These are phyloP conservation scores for Hemicrepidius hirtus DNA, from an alignment of 2,888 invertebrate genomes.

Conservation along the genomic window DNA sequence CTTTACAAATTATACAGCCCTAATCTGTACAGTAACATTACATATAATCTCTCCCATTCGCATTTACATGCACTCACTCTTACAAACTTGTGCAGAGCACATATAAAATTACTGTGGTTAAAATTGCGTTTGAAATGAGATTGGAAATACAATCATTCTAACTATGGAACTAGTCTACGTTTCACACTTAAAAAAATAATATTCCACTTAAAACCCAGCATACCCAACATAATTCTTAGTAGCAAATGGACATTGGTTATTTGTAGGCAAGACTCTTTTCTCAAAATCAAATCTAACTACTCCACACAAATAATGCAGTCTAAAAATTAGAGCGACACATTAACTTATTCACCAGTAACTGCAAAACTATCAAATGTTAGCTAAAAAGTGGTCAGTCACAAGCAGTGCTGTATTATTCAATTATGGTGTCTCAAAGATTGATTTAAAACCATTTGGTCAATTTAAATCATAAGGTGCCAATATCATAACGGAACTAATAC, in stretches of 20 bases:
- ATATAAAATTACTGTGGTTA: constrained; percentile 65
- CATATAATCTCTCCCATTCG: constrained; percentile 56
- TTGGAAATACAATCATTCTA: constrained; percentile 53
- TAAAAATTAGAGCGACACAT: constrained; percentile 14
- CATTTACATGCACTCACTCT: constrained; percentile 57
- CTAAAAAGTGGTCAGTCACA: constrained; percentile 43
- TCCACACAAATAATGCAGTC: constrained; percentile 24
- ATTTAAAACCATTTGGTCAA: constrained; percentile 43
- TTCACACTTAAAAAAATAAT: constrained; percentile 40
- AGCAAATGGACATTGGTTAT: constrained; percentile 27
- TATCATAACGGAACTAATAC: constrained; percentile 3
- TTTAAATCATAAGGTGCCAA: constrained; percentile 35
- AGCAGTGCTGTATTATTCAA: constrained; percentile 51
- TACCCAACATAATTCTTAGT: constrained; percentile 14
- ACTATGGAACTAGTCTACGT: constrained; percentile 28
- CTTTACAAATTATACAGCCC: constrained; percentile 67
- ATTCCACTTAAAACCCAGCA: constrained; percentile 16
- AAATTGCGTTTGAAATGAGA: constrained; percentile 64
- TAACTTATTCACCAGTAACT: constrained; percentile 5
- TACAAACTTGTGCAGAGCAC: constrained; percentile 62
- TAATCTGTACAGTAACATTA: constrained; percentile 63
- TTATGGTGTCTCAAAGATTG: constrained; percentile 50
- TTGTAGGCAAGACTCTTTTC: constrained; percentile 24
- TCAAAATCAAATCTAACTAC: constrained; percentile 21
- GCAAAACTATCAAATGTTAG: constrained; percentile 11